Evolutionary conservation across 30 jellyfish, hydroid and myxozoan species (phyloP), one percentile per base, ranked within the genome.

Genomic region (Pseudorhiza aurosa): DNA sequence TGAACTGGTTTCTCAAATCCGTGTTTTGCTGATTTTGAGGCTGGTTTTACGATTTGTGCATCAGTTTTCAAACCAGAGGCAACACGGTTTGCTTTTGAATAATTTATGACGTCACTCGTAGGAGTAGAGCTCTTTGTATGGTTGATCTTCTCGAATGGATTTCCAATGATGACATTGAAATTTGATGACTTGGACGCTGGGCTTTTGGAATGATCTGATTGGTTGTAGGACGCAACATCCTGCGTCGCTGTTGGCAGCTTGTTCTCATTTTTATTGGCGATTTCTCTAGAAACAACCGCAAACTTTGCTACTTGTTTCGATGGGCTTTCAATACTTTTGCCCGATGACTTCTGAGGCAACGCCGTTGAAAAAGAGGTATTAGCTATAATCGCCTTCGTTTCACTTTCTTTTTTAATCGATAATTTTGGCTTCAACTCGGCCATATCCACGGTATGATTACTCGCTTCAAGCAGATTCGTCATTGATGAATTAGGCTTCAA

Each of bases 1-100:
- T 51, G 91, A 22, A 80, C 57, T 11, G 87, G 58, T 49, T 29
- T 72, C 24, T 72, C 72, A 11, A 31, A 42, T 11, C 51, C 29
- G 2, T 53, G 67, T 2, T n/a, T 15, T 2, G 22, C 35, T 8
- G 67, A 7, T 21, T 53, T 53, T 39, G 58, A n/a, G 17, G 58
- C 31, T 31, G 58, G 51, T 4, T 25, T 4, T 22, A 36, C 4
- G 43, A 17, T 26, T 19, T 7, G 18, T 1, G 64, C 47, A 18
- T 35, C 65, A 11, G 6, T 1, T 15, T 46, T 37, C 21, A 24
- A 1, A 27, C n/a, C 50, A 40, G 31, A 11, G 19, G 71, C 2
- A 72, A 31, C 60, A 12, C 37, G 74, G 30, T 30, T 72, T 25
- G 50, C 46, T 49, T 72, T 51, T 25, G 72, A 51, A 22, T 28